Base-by-base conservation (phyloP, 2,797 vertebrate species). In the Hafferia zeledoni region DNA sequence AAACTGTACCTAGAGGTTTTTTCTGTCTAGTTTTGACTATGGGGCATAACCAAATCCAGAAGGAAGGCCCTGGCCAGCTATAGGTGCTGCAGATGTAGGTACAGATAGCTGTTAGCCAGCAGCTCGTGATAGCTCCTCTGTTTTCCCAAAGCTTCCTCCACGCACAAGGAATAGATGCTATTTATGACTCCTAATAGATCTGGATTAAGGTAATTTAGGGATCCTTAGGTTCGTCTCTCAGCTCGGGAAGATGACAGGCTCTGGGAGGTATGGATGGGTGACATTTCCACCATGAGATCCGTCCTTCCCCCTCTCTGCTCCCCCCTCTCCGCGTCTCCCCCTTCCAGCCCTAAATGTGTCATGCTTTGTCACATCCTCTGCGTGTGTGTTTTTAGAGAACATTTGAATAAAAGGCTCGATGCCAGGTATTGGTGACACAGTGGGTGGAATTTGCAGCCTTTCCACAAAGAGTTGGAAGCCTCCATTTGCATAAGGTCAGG, bases 401-500 rank as follows among this genome's bases (percentile, higher is more conserved):
- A 98, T 98, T 98, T 98, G 97, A 98, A 98, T 98, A 98, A 98
- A 98, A 98, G 98, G 98, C 98, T 98, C 95, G 96, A 97, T 98
- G 98, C 98, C 98, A 99, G 98, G 98, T 99, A 99, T 98, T 98
- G 98, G 98, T 99, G 98, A 98, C 98, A 98, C 97, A 97, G 98
- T 98, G 98, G 98, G 97, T 97, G 97, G 98, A 98, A 98, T 98
- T 98, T 97, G 97, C 98, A 98, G 98, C 98, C 98, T 97, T 97
- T 98, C 97, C 98, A 99, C 98, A 99, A 99, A 98, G 98, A 98
- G 98, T 98, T 98, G 98, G 98, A 98, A 98, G 98, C 98, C 98
- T 97, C 97, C 96, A 99, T 99, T 99, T 99, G 99, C 99, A 99
- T 99, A 99, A 99, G 99, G 99, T 99, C 99, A 99, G 98, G 98